Percentiles rank a stretch among this genome's conserved stretches.
These are phyloP conservation scores for Toxotes lorentzi DNA, from an alignment of 2,797 vertebrate genomes.

Conservation along the genomic window DNA sequence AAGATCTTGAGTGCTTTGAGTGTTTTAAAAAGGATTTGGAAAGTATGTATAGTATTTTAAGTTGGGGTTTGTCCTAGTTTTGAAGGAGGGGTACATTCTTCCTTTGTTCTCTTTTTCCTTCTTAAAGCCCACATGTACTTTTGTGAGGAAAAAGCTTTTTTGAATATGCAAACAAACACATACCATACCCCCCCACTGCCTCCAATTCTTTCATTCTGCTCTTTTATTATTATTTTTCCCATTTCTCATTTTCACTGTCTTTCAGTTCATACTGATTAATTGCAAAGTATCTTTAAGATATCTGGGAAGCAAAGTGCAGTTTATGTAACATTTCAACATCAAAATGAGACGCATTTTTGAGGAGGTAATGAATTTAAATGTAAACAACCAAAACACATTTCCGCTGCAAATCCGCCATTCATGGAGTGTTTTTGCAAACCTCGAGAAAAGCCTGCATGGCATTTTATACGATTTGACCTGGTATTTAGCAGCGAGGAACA, in stretches of 20 bases:
- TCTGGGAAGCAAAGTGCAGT: slow-evolving; percentile 38
- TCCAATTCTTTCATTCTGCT: slow-evolving; percentile 20
- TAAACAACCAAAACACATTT: slow-evolving; percentile 53
- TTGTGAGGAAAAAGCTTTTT: slow-evolving; percentile 16
- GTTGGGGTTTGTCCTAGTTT: slow-evolving; percentile 52
- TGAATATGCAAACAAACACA: slow-evolving; percentile 46
- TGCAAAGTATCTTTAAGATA: slow-evolving; percentile 45
- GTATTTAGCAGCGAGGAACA: slow-evolving; percentile 54
- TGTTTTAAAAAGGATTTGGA: slow-evolving; percentile 37
- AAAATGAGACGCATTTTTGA: slow-evolving; percentile 52
- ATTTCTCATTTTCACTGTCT: slow-evolving; percentile 38
- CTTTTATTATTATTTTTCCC: slow-evolving; percentile 4
- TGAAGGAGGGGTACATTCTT: slow-evolving; percentile 1
- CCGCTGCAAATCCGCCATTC: slow-evolving; percentile 34
- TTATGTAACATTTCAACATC: slow-evolving; percentile 52
- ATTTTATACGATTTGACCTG: slow-evolving; percentile 56
- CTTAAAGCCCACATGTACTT: slow-evolving; percentile 38
- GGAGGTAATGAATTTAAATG: slow-evolving; percentile 39
- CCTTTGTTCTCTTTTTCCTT: slow-evolving; percentile 43
- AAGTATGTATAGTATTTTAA: slow-evolving; percentile 25
- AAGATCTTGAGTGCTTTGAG: not conserved
- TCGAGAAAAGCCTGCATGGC: slow-evolving; percentile 37
- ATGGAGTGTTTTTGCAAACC: slow-evolving; percentile 38
- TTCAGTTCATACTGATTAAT: slow-evolving; percentile 28
- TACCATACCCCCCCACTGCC: slow-evolving; percentile 13